phyloP scores from a whole-genome alignment of 2,113 vertebrate species.

The Sceloporus undulatus region DNA sequence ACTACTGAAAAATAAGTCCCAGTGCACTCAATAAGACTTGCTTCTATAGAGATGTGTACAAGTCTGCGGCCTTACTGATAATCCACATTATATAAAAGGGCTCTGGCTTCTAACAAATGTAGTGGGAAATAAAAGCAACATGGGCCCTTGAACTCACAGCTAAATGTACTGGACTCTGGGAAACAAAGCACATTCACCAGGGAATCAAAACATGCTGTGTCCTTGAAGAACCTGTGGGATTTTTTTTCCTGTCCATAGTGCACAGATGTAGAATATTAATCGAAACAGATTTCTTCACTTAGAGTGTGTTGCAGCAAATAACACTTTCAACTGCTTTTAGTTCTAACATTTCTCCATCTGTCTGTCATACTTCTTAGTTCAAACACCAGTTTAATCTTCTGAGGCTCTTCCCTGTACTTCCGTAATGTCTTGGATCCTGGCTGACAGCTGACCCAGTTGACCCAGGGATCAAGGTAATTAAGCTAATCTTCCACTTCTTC shows the following conservation, averaged over 20 bases:
- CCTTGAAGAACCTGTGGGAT: not conserved
- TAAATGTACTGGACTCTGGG: not conserved
- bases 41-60: not conserved
- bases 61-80: not conserved
- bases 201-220: not conserved
- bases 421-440: not conserved
- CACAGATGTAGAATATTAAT: not conserved
- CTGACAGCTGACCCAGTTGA: not conserved
- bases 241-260: not conserved
- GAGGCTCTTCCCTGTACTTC: not conserved
- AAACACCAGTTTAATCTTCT: not conserved
- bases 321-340: not conserved
- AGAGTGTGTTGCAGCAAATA: not conserved
- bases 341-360: not conserved
- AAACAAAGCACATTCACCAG: not conserved
- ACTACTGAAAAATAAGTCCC: not conserved
- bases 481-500: not conserved
- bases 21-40: not conserved
- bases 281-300: not conserved
- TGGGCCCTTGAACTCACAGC: not conserved
- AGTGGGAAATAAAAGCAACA: not conserved
- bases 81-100: not conserved
- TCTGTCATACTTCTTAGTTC: not conserved
- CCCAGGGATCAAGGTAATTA: not conserved
- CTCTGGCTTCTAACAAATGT: accelerated